Conservation (phyloP, 2,113 vertebrate species). For the Tupaia chinensis region DNA sequence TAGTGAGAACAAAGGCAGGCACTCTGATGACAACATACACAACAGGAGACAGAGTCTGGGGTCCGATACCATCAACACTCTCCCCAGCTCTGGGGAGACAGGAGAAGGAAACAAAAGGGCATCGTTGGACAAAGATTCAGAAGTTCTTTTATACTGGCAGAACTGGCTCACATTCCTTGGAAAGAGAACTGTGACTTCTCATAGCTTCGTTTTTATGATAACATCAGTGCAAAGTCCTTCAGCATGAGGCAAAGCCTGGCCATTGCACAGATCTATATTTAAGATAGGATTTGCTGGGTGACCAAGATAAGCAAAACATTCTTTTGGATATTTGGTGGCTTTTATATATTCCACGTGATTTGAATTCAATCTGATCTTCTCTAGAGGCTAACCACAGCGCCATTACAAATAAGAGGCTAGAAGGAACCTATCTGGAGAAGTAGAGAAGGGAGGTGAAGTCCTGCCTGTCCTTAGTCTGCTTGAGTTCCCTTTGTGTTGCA, state of each 20-base stretch:
- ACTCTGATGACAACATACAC: neutral
- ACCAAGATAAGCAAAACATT: constrained; percentile 12
- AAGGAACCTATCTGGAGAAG: neutral
- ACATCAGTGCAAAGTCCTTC: neutral
- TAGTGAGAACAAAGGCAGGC: neutral
- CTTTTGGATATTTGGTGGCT: constrained; percentile 27
- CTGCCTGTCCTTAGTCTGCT: neutral
- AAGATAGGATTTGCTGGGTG: neutral
- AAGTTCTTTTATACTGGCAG: constrained; percentile 34
- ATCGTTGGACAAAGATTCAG: neutral
- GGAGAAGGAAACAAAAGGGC: neutral
- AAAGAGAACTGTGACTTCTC: constrained; percentile 28
- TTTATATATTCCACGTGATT: neutral
- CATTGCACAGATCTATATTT: neutral
- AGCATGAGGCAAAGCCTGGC: neutral
- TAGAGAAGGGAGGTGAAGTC: neutral
- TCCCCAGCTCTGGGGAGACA: neutral
- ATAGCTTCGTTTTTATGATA: neutral
- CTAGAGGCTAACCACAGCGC: neutral
- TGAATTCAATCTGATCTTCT: constrained; percentile 15
- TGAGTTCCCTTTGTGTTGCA: neutral
- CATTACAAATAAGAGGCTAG: neutral
- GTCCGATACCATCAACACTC: neutral
- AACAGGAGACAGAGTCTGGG: neutral
- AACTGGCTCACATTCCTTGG: neutral